A percentile compares a stretch with the other conserved stretches of the same genome.
phyloP scores from a whole-genome alignment of 2,888 invertebrate species.

The Ichneumoninae sp. region DNA sequence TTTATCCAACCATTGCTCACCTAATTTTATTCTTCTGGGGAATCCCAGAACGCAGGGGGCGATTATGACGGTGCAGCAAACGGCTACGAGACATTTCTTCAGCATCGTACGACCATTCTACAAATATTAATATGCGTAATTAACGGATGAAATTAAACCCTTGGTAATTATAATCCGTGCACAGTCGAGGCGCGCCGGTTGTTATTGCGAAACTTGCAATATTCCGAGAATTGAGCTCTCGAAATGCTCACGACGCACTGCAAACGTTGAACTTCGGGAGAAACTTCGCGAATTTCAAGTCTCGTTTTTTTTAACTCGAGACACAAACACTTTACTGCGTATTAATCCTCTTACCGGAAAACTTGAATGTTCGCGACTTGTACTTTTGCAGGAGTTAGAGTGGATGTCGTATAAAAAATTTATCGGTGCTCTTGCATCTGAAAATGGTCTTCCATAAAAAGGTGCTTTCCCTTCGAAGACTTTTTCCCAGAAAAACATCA shows the following conservation, averaged over 20 bases:
- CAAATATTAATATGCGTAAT: not conserved
- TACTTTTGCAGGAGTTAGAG: not conserved
- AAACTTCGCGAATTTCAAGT: conserved; percentile 21
- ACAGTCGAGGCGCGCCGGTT: not conserved
- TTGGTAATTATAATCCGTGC: not conserved
- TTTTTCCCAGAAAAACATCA: not conserved
- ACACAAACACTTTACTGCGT: conserved; percentile 44
- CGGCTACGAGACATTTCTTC: conserved; percentile 63
- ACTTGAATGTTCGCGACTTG: conserved; percentile 21
- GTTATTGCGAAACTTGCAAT: conserved; percentile 24
- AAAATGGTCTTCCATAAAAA: not conserved
- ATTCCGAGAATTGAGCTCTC: conserved; percentile 18
- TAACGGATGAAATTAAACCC: not conserved
- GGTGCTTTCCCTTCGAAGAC: not conserved
- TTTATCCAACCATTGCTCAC: conserved; percentile 45
- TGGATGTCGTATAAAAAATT: not conserved
- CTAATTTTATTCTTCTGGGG: conserved; percentile 66
- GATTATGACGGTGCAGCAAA: conserved; percentile 64
- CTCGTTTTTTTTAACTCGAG: conserved; percentile 30
- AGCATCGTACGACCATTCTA: conserved; percentile 75
- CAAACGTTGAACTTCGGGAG: conserved; percentile 27
- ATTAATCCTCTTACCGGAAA: not conserved
- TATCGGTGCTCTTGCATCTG: not conserved
- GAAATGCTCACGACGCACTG: conserved; percentile 28
- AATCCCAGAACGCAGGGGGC: conserved; percentile 69